Conservation (phyloP, 2,797 vertebrate species). For the Salarias fasciatus region DNA sequence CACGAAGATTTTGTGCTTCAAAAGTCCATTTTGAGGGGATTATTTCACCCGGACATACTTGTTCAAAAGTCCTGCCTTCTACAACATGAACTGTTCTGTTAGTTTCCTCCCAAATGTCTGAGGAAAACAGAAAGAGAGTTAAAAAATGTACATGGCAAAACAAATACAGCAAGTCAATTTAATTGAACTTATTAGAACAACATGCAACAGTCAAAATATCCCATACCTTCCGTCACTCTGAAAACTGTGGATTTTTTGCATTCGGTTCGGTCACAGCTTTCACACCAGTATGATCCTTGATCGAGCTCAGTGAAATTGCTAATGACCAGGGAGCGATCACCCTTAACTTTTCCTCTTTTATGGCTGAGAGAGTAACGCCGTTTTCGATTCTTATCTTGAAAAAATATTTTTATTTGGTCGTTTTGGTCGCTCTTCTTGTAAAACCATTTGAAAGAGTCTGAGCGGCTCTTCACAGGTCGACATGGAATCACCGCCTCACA, state of each 20-base stretch:
- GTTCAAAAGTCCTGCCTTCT: slow-evolving; percentile 39
- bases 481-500: slow-evolving; percentile 58
- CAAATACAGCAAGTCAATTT: background rate
- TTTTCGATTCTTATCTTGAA: background rate
- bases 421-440: slow-evolving; percentile 22
- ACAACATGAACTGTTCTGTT: background rate
- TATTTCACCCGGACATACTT: slow-evolving; percentile 10
- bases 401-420: rapidly evolving
- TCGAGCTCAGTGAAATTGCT: slow-evolving; percentile 30
- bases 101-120: slow-evolving; percentile 31
- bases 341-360: rapidly evolving
- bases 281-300: slow-evolving; percentile 67
- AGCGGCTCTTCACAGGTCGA: background rate
- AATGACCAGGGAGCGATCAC: slow-evolving; percentile 53
- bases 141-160: background rate
- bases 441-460: slow-evolving; percentile 39
- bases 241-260: slow-evolving; percentile 1
- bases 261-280: background rate
- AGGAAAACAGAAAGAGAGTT: background rate
- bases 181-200: background rate
- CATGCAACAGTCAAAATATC: background rate
- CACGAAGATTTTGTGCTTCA: slow-evolving; percentile 10
- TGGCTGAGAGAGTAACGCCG: rapidly evolving
- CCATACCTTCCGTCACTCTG: slow-evolving; percentile 58
- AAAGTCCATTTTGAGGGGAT: slow-evolving; percentile 36